These are phyloP conservation scores for Oreochromis mossambicus DNA, from an alignment of 2,797 vertebrate genomes.

Conservation along the genomic window DNA sequence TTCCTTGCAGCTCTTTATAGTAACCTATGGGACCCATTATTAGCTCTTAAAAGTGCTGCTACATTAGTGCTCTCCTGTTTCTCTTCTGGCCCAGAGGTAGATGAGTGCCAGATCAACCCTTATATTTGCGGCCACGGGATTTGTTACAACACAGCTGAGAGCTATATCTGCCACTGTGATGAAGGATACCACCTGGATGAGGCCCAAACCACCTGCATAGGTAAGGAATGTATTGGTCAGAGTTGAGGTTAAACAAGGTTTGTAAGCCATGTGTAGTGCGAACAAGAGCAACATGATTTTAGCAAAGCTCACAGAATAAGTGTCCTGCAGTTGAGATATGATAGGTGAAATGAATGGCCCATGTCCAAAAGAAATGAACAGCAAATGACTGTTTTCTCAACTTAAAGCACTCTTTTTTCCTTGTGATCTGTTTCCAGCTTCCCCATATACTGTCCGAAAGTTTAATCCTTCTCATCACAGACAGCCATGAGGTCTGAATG, in stretches of 20 bases:
- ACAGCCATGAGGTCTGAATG: neutral
- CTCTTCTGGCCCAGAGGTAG: conserved; percentile 82
- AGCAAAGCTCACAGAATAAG: neutral
- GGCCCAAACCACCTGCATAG: conserved; percentile 82
- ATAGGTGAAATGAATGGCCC: neutral
- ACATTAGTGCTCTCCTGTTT: neutral
- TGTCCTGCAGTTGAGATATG: neutral
- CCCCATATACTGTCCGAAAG: neutral
- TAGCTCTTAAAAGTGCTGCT: neutral
- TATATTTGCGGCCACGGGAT: conserved; percentile 89
- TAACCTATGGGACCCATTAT: neutral
- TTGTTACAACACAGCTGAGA: conserved; percentile 88
- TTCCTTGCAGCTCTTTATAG: neutral
- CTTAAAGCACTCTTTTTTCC: neutral
- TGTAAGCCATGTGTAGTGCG: neutral
- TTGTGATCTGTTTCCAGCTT: neutral
- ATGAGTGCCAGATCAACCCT: conserved; percentile 90
- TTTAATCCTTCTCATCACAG: neutral
- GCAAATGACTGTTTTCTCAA: neutral
- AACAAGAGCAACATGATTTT: neutral
- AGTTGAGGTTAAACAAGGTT: neutral
- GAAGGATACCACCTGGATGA: conserved; percentile 81
- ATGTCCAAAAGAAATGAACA: neutral
- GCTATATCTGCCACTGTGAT: conserved; percentile 90
- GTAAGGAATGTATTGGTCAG: conserved; percentile 72